Percentiles rank a stretch among this genome's conserved stretches.
Evolutionary conservation across 2,888 invertebrate genomes (phyloP).

Genomic region (Halocaridina rubra): DNA sequence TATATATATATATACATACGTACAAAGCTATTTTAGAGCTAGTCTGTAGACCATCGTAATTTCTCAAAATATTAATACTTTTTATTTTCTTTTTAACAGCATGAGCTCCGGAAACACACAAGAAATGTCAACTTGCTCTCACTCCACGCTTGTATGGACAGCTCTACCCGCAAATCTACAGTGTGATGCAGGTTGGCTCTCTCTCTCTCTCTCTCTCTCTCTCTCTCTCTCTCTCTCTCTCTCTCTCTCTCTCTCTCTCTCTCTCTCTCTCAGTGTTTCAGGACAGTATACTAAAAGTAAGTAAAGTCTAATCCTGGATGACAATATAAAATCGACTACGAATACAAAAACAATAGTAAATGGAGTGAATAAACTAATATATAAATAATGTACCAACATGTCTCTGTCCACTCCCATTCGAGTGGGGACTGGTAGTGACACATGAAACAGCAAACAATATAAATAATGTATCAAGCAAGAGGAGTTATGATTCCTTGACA

Average conservation of each 20-base stretch:
- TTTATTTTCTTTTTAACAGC: not conserved
- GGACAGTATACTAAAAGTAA: not conserved
- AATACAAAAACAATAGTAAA: no score
- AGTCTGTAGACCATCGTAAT: not conserved
- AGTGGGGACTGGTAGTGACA: no score
- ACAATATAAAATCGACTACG: no score
- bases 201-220: not conserved
- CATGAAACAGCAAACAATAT: no score
- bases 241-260: not conserved
- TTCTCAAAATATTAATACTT: not conserved
- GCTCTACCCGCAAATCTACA: not conserved
- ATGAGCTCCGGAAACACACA: not conserved
- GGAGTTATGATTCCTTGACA: no score
- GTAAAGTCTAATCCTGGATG: not conserved
- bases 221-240: not conserved
- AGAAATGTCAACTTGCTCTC: not conserved
- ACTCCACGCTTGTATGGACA: not conserved
- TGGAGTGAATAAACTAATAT: no score
- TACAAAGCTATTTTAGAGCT: not conserved
- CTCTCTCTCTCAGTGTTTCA: not conserved
- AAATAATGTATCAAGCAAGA: no score
- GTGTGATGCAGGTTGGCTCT: not conserved
- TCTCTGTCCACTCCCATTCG: no score
- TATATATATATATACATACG: conserved; percentile 6
- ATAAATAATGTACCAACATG: no score